These are phyloP conservation scores for Pocota personata DNA, from an alignment of 2,888 invertebrate genomes.

Conservation along the genomic window DNA sequence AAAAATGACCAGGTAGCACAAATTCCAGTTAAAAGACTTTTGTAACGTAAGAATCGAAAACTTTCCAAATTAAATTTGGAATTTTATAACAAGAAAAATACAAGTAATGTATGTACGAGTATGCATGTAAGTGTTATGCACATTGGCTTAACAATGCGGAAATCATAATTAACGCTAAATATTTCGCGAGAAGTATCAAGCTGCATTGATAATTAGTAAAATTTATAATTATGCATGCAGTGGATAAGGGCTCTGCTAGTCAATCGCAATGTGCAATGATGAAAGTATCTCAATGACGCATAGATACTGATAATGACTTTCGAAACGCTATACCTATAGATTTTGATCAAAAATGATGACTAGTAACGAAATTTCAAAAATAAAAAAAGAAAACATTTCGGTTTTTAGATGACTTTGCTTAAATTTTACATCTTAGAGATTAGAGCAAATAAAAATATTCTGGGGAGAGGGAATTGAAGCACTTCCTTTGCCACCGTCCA, in stretches of 20 bases:
- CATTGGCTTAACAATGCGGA: neutral
- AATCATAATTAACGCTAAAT: neutral
- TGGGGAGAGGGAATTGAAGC: too few species aligned
- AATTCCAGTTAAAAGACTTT: too few species aligned
- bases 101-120: too few species aligned
- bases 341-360: too few species aligned
- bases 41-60: neutral
- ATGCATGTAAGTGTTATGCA: neutral
- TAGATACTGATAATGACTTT: neutral
- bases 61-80: neutral
- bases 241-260: neutral
- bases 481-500: too few species aligned
- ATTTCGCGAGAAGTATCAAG: neutral
- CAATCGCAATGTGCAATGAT: neutral
- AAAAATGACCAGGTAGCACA: too few species aligned
- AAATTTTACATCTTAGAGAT: too few species aligned
- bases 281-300: neutral
- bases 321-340: neutral
- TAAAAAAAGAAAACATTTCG: too few species aligned
- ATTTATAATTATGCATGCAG: neutral
- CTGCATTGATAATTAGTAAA: neutral
- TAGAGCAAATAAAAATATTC: too few species aligned
- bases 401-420: too few species aligned
- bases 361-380: too few species aligned
- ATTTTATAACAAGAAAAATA: neutral